Percentiles rank a stretch among this genome's conserved stretches.
Conservation (phyloP, 2,888 invertebrate species). For the Melieria crassipennis region DNA sequence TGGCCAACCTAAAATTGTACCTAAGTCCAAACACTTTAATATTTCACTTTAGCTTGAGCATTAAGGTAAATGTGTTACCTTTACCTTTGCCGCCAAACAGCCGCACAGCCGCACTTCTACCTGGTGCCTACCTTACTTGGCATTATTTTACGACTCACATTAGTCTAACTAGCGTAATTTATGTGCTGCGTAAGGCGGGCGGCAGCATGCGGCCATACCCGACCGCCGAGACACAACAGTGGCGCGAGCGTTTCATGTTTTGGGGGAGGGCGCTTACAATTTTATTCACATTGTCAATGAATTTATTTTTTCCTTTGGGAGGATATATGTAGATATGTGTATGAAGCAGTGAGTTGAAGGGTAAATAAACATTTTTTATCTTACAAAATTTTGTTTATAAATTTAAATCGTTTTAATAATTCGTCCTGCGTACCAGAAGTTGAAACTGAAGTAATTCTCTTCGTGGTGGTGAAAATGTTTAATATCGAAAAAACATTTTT, state of each 20-base stretch:
- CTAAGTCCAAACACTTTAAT: constrained; percentile 16
- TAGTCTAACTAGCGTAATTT: constrained; percentile 50
- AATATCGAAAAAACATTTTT: too few relatives aligned
- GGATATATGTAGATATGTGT: not conserved
- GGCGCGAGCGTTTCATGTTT: not conserved
- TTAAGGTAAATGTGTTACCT: not conserved
- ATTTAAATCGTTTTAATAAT: too few relatives aligned
- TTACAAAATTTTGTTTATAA: too few relatives aligned
- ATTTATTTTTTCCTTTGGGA: constrained; percentile 1
- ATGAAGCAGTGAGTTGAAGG: not conserved
- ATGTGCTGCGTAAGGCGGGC: constrained; percentile 35
- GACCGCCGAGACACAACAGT: not conserved
- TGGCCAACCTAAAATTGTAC: constrained; percentile 7
- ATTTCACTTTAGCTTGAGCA: not conserved
- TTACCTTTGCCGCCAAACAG: not conserved
- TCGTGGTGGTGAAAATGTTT: too few relatives aligned
- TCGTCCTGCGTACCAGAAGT: too few relatives aligned
- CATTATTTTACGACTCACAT: constrained; percentile 49
- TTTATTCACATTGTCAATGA: not conserved
- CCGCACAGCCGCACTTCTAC: constrained; percentile 4
- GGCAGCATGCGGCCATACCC: not conserved
- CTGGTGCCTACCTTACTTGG: constrained; percentile 15
- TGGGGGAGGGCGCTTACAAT: not conserved
- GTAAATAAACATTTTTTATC: too few relatives aligned
- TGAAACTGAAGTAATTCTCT: too few relatives aligned